Evolutionary conservation across 2,888 invertebrate genomes (phyloP).

Genomic region (Dexiosoma caninum): DNA sequence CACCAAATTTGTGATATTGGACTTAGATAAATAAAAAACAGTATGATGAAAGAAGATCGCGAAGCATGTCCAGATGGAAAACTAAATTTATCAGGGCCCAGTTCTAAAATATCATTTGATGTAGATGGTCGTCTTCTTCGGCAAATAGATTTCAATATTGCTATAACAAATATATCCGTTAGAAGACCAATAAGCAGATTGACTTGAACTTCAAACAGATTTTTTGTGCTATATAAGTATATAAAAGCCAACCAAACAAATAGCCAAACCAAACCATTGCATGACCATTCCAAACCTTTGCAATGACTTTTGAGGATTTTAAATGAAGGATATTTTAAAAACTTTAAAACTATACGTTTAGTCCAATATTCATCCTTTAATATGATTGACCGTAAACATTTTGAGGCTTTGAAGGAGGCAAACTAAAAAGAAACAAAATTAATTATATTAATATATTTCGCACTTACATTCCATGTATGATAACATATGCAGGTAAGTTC

Average conservation of each 20-base stretch:
- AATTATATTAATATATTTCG: too few relatives aligned
- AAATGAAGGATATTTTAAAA: conserved; percentile 71
- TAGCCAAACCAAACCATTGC: conserved; percentile 93
- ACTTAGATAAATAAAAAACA: conserved; percentile 84
- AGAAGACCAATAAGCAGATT: conserved; percentile 89
- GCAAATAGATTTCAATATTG: conserved; percentile 86
- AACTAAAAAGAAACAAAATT: too few relatives aligned
- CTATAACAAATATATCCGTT: conserved; percentile 88
- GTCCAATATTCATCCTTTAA: conserved; percentile 72
- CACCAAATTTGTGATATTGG: conserved; percentile 81
- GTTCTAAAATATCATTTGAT: conserved; percentile 82
- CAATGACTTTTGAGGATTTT: conserved; percentile 72
- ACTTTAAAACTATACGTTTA: conserved; percentile 70
- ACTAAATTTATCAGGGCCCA: conserved; percentile 91
- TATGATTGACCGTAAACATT: conserved; percentile 63
- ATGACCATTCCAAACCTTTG: conserved; percentile 82
- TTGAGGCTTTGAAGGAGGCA: too few relatives aligned
- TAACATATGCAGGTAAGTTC: too few relatives aligned
- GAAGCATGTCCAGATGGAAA: conserved; percentile 98
- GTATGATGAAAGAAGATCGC: conserved; percentile 86
- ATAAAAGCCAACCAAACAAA: conserved; percentile 86
- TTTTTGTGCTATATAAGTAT: conserved; percentile 84
- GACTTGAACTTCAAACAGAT: conserved; percentile 88
- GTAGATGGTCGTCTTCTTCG: conserved; percentile 87
- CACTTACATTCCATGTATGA: too few relatives aligned